Evolutionary conservation across 2,888 invertebrate genomes (phyloP), one percentile per base, ranked within the genome.

Genomic region (Pterobdella sp.): DNA sequence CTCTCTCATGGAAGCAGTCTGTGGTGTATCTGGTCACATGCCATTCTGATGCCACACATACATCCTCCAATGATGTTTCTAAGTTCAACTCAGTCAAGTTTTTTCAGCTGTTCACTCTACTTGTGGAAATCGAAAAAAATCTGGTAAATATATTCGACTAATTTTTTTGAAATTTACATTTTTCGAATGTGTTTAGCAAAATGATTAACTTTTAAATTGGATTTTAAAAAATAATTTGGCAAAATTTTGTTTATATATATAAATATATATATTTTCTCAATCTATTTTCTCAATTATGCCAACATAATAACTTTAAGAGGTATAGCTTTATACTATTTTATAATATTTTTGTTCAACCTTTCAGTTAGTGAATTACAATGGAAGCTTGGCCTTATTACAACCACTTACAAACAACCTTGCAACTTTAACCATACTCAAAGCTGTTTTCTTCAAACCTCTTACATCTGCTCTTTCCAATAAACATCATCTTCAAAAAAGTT

Each of bases 41-140:
- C 18, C 60, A 56, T n/a, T 26, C 60, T 3, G 60, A 56, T n/a
- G 60, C 60, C n/a, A 56, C 26, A 56, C 18, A 56, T 56, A 26
- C 4, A 4, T 26, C 18, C 4, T 22, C 60, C 26, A 56, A 3
- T 56, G 60, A 56, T 56, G 60, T 56, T 26, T 14, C 4, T 31
- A 65, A 65, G 35, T 18, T 18, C 4, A 35, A 65, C 31, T 34
- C 35, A 10, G 10, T 32, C 3, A 34, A 31, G 63, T 71, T 63
- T 26, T 71, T 63, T 31, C 71, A 71, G 63, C 37, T 71, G 60
- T 56, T 71, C 14, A 63, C 26, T 26, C 36, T 71, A 1, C 71
- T 71, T 56, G 71, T 63, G n/a, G 63, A 71, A n/a, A 71, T 71
- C 26, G 56, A 71, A 63, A 42, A 71, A 37, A 60, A 71, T 60